Base-by-base conservation (phyloP, 2,888 invertebrate genomes). In the Tortrix viridana region DNA sequence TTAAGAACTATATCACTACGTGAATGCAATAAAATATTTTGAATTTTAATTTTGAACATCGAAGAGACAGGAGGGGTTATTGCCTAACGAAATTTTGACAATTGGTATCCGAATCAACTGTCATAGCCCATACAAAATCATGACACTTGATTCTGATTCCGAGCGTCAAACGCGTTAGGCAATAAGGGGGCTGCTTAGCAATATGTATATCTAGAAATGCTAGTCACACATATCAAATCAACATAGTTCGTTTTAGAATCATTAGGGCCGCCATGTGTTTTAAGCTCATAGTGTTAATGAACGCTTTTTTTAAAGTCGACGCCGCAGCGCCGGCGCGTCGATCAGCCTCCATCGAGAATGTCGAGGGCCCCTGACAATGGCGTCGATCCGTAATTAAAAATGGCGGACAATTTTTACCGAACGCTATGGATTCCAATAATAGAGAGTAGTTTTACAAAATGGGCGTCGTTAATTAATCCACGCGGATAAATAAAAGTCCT, bases 341-440 rank as follows among this genome's bases (percentile, higher is more conserved):
- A 79, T 79, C 79, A 76, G 72, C 69, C 75, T 77, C 72, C 75
- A 66, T 80, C 75, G 77, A 80, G 80, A 77, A 76, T 79, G 77
- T 77, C 74, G 76, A 77, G 75, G 69, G 72, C 69, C 68, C 68
- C 72, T 47, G 70, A 86, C 85, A 88, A 88, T 85, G 78, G 80
- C 77, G 79, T 68, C 79, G 76, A 76, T 71, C 73, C 76, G 81
- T 88, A 88, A 88, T 89, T 87, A 89, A 88, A 89, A 86, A 89
- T 87, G 87, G 87, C 86, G 72, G 80, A 68, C 76, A 69, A 75
- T 75, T 80, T 77, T 77, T 76, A 78, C 78, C 74, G 75, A 74
- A 76, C 72, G 64, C 67, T 72, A 61, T 70, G 70, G 69, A 56
- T 55, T 65, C 61, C 52, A 55, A 61, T 63, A 57, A 62, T 56